phyloP scores from a whole-genome alignment of 1,140 invertebrate genomes.

The Pogonomyrmex californicus region DNA sequence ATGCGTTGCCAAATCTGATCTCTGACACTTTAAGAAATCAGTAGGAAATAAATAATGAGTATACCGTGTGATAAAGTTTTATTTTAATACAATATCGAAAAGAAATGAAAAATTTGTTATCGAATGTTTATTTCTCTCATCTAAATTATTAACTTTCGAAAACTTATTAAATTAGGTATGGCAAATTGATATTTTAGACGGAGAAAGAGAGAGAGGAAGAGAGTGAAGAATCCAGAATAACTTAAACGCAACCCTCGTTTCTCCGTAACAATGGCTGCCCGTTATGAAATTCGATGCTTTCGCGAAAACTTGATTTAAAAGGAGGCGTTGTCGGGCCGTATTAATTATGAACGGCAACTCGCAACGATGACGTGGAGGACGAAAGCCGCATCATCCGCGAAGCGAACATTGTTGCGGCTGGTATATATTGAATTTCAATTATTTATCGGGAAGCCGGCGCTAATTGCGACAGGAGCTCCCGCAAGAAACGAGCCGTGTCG shows the following conservation, averaged over 20 bases:
- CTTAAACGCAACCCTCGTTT: slow-evolving; percentile 1
- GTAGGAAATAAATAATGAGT: neutral
- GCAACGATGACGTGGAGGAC: slow-evolving; percentile 47
- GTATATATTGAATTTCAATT: slow-evolving; percentile 82
- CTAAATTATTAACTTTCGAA: neutral
- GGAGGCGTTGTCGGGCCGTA: slow-evolving; percentile 44
- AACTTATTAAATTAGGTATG: slow-evolving; percentile 9
- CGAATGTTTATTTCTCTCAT: neutral
- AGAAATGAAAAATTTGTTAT: neutral
- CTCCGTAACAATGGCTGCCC: neutral
- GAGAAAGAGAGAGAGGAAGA: neutral
- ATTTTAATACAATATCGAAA: neutral
- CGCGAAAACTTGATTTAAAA: slow-evolving; percentile 76
- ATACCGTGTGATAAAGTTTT: neutral
- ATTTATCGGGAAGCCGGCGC: slow-evolving; percentile 78
- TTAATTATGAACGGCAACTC: slow-evolving; percentile 70
- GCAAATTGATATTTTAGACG: slow-evolving; percentile 45
- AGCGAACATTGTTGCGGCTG: slow-evolving; percentile 29
- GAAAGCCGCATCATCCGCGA: slow-evolving; percentile 36
- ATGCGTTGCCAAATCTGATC: neutral
- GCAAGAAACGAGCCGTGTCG: slow-evolving; percentile 71
- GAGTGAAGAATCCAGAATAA: slow-evolving; percentile 47
- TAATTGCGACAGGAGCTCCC: slow-evolving; percentile 77
- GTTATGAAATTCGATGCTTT: slow-evolving; percentile 76
- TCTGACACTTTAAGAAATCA: neutral